phyloP scores from a whole-genome alignment of 1,140 invertebrate species.

The Centruroides vittatus region DNA sequence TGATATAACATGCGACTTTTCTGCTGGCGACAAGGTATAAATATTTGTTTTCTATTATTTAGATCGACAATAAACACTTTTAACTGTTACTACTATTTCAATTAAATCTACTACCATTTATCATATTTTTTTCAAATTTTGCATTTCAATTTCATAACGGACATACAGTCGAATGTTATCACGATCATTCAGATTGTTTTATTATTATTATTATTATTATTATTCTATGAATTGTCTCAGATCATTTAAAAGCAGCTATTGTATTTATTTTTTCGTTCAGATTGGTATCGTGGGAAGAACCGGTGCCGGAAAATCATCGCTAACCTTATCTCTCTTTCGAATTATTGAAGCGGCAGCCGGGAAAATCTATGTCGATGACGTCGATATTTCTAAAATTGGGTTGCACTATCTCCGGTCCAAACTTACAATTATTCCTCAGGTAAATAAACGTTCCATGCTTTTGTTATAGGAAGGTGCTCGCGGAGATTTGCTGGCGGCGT shows the following conservation, averaged over 20 bases:
- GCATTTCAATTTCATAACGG: too few species aligned
- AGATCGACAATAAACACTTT: too few species aligned
- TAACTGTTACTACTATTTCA: too few species aligned
- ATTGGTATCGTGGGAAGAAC: constrained; percentile 37
- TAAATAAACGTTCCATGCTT: neutral
- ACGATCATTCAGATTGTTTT: neutral
- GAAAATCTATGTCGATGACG: constrained; percentile 33
- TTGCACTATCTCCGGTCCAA: constrained; percentile 48
- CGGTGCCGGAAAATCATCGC: constrained; percentile 38
- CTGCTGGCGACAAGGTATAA: constrained; percentile 25
- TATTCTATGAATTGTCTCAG: neutral
- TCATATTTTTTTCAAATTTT: neutral
- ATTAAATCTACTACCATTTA: too few species aligned
- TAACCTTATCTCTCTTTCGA: constrained; percentile 36
- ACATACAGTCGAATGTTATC: neutral
- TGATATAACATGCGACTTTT: constrained; percentile 22
- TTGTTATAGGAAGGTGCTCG: too few species aligned
- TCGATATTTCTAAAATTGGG: constrained; percentile 32
- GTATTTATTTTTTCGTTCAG: neutral
- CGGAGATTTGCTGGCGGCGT: too few species aligned
- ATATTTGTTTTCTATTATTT: constrained; percentile 29
- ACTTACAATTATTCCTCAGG: constrained; percentile 82
- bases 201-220: neutral
- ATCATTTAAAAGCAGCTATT: neutral
- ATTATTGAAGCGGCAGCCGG: constrained; percentile 35